Conservation (phyloP, 2,113 vertebrate genomes). For the Dryoscopus gambensis region DNA sequence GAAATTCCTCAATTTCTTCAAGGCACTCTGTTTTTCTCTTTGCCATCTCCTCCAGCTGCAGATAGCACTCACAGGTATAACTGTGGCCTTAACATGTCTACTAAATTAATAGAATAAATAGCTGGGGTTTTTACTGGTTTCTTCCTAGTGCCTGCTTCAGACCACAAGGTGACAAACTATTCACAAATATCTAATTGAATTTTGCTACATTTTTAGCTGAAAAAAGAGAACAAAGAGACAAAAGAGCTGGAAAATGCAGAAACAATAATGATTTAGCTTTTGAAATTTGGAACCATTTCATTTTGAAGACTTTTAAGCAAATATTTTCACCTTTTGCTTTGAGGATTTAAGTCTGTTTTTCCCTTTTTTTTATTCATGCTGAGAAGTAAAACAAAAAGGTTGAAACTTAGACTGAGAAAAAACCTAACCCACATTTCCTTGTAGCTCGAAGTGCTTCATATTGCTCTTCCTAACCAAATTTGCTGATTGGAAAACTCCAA, state of each 20-base stretch:
- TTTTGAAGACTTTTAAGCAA: neutral
- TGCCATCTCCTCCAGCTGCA: neutral
- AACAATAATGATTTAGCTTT: neutral
- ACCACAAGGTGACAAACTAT: neutral
- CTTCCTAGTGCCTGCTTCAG: neutral
- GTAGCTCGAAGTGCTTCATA: neutral
- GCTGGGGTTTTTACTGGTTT: neutral
- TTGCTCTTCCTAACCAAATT: neutral
- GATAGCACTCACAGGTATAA: neutral
- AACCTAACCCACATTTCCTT: neutral
- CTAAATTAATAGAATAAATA: neutral
- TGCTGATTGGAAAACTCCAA: neutral
- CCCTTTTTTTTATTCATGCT: accelerated
- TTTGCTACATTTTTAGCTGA: neutral
- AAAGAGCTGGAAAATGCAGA: neutral
- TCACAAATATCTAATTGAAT: neutral
- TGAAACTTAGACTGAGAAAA: neutral
- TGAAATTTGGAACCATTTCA: neutral
- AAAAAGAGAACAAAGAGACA: neutral
- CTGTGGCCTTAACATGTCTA: neutral
- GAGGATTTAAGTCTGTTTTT: neutral
- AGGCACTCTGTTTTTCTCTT: neutral
- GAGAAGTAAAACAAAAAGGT: neutral
- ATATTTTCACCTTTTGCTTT: neutral
- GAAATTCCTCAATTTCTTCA: neutral